A percentile compares a stretch with the other conserved stretches of the same genome.
Evolutionary conservation across 2,113 vertebrate genomes (phyloP).

Genomic region (Tragelaphus imberbis): DNA sequence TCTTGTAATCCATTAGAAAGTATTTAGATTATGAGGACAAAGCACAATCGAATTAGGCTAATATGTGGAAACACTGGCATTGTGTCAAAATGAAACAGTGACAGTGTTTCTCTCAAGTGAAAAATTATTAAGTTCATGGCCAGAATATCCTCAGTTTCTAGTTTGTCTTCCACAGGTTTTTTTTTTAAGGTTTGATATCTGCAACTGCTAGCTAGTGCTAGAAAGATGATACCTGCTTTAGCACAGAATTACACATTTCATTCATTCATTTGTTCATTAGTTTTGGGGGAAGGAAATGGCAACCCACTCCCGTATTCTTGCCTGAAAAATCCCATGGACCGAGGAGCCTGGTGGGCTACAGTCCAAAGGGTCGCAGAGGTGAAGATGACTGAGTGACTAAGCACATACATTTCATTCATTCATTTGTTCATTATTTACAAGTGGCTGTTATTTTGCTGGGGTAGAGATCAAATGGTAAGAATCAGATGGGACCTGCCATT

Average conservation of each 20-base stretch:
- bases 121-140: background rate
- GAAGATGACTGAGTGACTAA: background rate
- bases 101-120: background rate
- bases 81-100: background rate
- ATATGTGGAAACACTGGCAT: background rate
- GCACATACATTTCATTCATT: background rate
- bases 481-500: background rate
- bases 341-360: background rate
- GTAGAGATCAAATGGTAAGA: background rate
- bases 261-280: background rate
- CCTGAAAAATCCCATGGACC: background rate
- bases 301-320: background rate
- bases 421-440: background rate
- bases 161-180: background rate
- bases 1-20: background rate
- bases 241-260: background rate
- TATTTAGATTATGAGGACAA: background rate
- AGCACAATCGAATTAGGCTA: background rate
- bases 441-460: background rate
- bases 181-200: background rate
- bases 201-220: background rate
- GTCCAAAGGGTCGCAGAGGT: background rate
- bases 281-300: background rate
- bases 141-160: background rate
- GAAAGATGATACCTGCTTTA: background rate